Evolutionary conservation across 2,888 invertebrate genomes (phyloP).

Genomic region (Dinocampus coccinellae): DNA sequence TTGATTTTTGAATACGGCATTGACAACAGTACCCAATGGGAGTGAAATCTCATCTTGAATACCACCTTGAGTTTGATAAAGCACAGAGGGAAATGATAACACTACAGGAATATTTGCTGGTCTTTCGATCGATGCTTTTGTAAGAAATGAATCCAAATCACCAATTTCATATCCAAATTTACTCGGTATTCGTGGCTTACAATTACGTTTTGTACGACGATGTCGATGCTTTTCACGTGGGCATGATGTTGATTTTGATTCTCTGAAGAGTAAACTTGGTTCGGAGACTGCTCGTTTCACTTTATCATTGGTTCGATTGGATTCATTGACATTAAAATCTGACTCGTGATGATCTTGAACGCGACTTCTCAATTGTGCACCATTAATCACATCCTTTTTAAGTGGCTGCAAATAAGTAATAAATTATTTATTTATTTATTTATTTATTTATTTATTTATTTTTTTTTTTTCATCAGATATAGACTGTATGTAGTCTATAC

Average conservation of each 20-base stretch:
- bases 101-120: constrained; percentile 91
- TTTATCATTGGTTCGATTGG: constrained; percentile 41
- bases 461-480: background rate
- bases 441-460: too few species aligned
- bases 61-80: constrained; percentile 82
- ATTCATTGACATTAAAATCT: background rate
- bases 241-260: constrained; percentile 58
- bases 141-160: constrained; percentile 83
- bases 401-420: constrained; percentile 16
- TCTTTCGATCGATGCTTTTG: constrained; percentile 83
- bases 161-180: constrained; percentile 85
- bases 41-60: constrained; percentile 79
- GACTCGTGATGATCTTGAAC: background rate
- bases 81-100: constrained; percentile 79
- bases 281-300: constrained; percentile 71
- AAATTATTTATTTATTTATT: background rate
- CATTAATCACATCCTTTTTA: background rate
- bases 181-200: constrained; percentile 55
- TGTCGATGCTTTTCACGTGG: constrained; percentile 56
- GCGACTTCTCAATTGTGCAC: background rate
- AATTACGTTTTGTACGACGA: constrained; percentile 56
- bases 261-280: constrained; percentile 71
- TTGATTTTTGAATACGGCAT: constrained; percentile 88
- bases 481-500: background rate
- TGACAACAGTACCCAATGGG: constrained; percentile 87